Base-by-base conservation (phyloP, 2,888 invertebrate genomes). In the Octodonta nipae region DNA sequence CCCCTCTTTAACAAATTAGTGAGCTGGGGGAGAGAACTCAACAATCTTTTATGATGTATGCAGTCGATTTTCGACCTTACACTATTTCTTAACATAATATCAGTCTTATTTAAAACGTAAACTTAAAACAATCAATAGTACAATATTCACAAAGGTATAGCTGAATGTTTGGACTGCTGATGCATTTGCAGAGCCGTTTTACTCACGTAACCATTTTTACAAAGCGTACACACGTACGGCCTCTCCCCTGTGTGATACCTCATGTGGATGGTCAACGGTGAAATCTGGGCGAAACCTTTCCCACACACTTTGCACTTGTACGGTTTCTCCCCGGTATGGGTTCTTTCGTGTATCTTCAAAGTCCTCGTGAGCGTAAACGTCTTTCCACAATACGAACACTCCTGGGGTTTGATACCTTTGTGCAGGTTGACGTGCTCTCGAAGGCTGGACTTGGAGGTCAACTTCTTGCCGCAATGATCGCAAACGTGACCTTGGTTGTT, bases 221-320 rank as follows among this genome's bases (percentile, higher is more conserved):
- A 44, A 17, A 38, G 13, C 11, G 28, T 16, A 20, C 44, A 44
- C 5, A 25, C 25, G 26, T 42, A 42, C 3, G 42, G 42, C 20
- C 34, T 59, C 38, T 71, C 70, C 7, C 70, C 70, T 0, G 67
- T 68, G 34, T 71, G 70, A 36, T 65, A 66, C 20, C 70, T 49
- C 26, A 57, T 57, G 42, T 70, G 70, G 4, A 65, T 58, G 5
- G 64, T 64, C 24, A 71, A 42, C 1, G 68, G 65, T 36, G 64
- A 64, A 37, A 63, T 64, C 37, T 72, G 65, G 26, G 68, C 67
- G 44, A 71, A 72, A 2, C 65, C 49, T 42, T 70, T 72, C 24
- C 64, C 65, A 36, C 73, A 72, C 31, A 63, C 56, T 3, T 65
- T 61, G 38, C 72, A 73, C n/a, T 63, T 60, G 29, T 61, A 70